Base-by-base conservation (phyloP, 2,113 vertebrate genomes). In the Xiphophorus couchianus region DNA sequence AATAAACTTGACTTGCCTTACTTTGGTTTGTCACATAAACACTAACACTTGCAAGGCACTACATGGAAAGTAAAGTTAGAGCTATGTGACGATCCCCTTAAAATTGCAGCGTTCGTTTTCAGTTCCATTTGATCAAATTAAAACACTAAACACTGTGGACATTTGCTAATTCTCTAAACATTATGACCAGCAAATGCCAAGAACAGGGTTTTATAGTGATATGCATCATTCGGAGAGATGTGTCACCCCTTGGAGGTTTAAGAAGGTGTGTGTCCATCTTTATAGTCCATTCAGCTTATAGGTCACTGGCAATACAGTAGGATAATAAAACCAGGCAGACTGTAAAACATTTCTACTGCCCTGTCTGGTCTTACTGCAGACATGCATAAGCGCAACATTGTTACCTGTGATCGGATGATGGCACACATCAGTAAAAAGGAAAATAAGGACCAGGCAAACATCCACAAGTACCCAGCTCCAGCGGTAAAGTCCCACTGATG, bases 401-500 rank as follows among this genome's bases (percentile, higher is more conserved):
- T 83, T 89, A 95, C 94, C 88, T 94, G 88, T 13, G 93, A 92
- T 77, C 89, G 87, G 30, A 96, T n/a, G 74, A 95, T 94, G 64
- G 90, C 88, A 86, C 91, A 91, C 9, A 96, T 83, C 81, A 95
- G 66, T 13, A 89, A 95, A 51, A 93, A 96, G 15, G 94, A 80
- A 0, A 96, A 0, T 5, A 96, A 71, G 4, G 94, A 87, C 81
- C 89, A 82, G 75, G 67, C 1, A 2, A 91, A 62, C 76, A 89
- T 90, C 80, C 94, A 94, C 58, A 95, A 69, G 25, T 68, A 60
- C 28, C 94, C 95, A 28, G 67, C 92, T n/a, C 65, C 30, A 35
- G 75, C 9, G 15, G 94, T 96, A 81, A 96, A 96, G 90, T 96
- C 95, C 92, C 91, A 94, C 96, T 96, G 81, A 54, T 62, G 82